Conservation (phyloP, 1,140 invertebrate species). For the Anastrepha ludens region DNA sequence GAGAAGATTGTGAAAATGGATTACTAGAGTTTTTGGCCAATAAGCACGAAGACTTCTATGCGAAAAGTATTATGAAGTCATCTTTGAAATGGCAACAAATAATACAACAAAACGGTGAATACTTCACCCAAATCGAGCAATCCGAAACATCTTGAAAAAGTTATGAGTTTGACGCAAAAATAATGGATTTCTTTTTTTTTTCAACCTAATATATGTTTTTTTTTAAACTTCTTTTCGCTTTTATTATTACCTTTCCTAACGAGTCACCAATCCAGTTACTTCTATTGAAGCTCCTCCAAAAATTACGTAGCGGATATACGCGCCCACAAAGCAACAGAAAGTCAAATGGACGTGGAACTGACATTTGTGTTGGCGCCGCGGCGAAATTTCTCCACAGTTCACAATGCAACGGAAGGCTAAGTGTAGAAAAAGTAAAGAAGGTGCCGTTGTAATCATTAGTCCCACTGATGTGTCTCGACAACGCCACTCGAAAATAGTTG, state of each 20-base stretch:
- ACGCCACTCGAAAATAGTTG: not conserved
- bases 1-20: too few relatives aligned
- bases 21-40: too few relatives aligned
- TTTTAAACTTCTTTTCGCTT: too few relatives aligned
- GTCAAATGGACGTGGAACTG: slow-evolving; percentile 28
- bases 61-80: too few relatives aligned
- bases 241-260: not conserved
- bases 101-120: too few relatives aligned
- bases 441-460: slow-evolving; percentile 46
- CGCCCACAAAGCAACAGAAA: slow-evolving; percentile 33
- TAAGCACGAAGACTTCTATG: too few relatives aligned
- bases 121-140: too few relatives aligned
- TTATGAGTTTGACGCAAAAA: too few relatives aligned
- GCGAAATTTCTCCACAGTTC: not conserved
- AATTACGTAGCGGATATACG: not conserved
- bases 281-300: not conserved
- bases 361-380: not conserved
- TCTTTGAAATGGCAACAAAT: too few relatives aligned
- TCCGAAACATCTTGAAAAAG: too few relatives aligned
- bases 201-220: too few relatives aligned
- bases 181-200: too few relatives aligned
- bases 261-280: not conserved
- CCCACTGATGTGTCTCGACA: not conserved
- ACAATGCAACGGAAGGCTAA: not conserved
- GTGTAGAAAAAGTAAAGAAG: not conserved